Conservation (phyloP, 1,140 invertebrate genomes). For the Calephelis virginiensis region DNA sequence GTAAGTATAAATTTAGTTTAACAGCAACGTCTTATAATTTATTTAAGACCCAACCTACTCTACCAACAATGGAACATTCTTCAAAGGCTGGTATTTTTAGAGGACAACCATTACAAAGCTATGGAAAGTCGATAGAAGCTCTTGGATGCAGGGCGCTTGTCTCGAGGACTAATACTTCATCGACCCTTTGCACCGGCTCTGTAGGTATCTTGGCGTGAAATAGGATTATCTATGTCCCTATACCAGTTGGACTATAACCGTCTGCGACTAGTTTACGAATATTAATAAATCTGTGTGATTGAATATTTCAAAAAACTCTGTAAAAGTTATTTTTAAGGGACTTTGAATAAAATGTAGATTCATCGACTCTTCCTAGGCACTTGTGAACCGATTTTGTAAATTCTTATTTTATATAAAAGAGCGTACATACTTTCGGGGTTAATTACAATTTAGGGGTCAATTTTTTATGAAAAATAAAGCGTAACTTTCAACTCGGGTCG, state of each 20-base stretch:
- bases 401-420: too few species aligned
- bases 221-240: slow-evolving; percentile 21
- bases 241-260: background rate
- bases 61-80: slow-evolving; percentile 13
- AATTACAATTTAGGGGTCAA: too few species aligned
- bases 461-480: too few species aligned
- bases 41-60: slow-evolving; percentile 13
- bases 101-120: slow-evolving; percentile 53
- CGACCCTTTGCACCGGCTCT: slow-evolving; percentile 34
- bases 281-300: too few species aligned
- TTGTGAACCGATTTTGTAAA: too few species aligned
- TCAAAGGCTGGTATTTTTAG: slow-evolving; percentile 19
- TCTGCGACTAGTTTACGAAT: background rate
- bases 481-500: too few species aligned
- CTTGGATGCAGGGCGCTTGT: slow-evolving; percentile 47
- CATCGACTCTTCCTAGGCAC: too few species aligned
- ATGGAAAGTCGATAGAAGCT: slow-evolving; percentile 39
- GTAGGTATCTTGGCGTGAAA: slow-evolving; percentile 23
- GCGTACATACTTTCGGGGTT: too few species aligned
- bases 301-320: too few species aligned
- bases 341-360: too few species aligned
- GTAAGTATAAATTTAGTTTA: too few species aligned
- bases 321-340: too few species aligned
- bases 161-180: slow-evolving; percentile 54
- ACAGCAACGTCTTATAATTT: slow-evolving; percentile 4